Evolutionary conservation across 2,888 invertebrate species (phyloP).

Genomic region (Schizotus pectinicornis): DNA sequence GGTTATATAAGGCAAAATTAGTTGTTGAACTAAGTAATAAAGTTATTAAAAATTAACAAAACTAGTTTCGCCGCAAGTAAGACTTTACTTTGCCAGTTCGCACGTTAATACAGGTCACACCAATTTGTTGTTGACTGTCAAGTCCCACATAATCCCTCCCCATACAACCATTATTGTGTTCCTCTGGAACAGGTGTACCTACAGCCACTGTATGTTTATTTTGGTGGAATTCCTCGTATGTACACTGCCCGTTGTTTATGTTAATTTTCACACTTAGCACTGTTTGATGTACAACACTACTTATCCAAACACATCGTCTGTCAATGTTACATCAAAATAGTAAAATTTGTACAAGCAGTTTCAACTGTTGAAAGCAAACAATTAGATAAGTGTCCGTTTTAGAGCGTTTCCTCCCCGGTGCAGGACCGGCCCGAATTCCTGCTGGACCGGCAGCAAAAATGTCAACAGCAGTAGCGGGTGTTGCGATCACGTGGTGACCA

Average conservation of each 20-base stretch:
- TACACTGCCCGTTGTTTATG: slow-evolving; percentile 42
- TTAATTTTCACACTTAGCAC: slow-evolving; percentile 51
- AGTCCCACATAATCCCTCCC: slow-evolving; percentile 4
- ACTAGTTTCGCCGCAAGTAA: too few relatives aligned
- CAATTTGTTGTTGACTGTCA: slow-evolving; percentile 5
- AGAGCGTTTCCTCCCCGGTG: background rate
- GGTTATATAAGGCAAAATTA: too few relatives aligned
- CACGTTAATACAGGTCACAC: slow-evolving; percentile 18
- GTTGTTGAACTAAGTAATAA: too few relatives aligned
- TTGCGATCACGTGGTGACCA: slow-evolving; percentile 32
- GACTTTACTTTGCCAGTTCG: slow-evolving; percentile 1
- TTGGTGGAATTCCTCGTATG: slow-evolving; percentile 42
- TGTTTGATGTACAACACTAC: slow-evolving; percentile 46
- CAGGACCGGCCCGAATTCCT: background rate
- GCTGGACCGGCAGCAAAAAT: too few relatives aligned
- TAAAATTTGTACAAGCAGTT: slow-evolving; percentile 40
- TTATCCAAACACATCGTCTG: slow-evolving; percentile 42
- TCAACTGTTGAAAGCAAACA: slow-evolving; percentile 36
- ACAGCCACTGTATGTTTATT: slow-evolving; percentile 43
- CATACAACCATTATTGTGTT: slow-evolving; percentile 16
- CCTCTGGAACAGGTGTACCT: slow-evolving; percentile 37
- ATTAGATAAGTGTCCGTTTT: slow-evolving; percentile 28
- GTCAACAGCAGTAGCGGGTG: slow-evolving; percentile 32
- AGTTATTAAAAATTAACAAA: too few relatives aligned
- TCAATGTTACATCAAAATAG: slow-evolving; percentile 41